Evolutionary conservation across 2,888 invertebrate species (phyloP), one percentile per base, ranked within the genome.

Genomic region (Hoplodrina blanda): DNA sequence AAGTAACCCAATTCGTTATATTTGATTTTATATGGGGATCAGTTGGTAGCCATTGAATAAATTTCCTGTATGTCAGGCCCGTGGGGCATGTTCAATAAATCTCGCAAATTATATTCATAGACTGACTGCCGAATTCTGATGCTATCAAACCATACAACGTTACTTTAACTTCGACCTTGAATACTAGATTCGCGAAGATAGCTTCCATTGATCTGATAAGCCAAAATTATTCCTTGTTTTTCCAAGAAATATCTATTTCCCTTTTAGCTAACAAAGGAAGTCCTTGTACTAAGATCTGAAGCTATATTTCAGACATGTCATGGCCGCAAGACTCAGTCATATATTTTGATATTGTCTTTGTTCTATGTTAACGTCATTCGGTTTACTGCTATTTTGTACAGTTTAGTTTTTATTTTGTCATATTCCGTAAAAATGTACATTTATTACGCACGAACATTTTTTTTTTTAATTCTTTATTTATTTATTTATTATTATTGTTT

Each of bases 91-190:
- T 62, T 56, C 56, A 62, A 81, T 79, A 85, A 80, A 85, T 82
- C 82, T 79, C 61, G 37, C 57, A 80, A 67, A 81, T 83, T 82
- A 80, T 80, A 86, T 86, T 86, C 84, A 80, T 82, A 78, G 76
- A 73, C 78, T 76, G 69, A 73, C 75, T 82, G 76, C 62, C 46
- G 15, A 77, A 75, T 77, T 50, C 57, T 69, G 74, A 83, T 83
- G 56, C 8, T 75, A 83, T 84, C 79, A 53, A 52, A 4, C 56
- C 63, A 69, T 57, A 85, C 70, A 76, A 68, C 64, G 62, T 71
- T 54, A 37, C 62, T 63, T 67, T 69, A 53, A 57, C 62, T 13
- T 64, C 57, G 64, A 73, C 75, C 85, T 82, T 83, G 81, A 49
- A 63, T 54, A 52, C 83, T 83, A 83, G 78, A 81, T 75, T 55